Evolutionary conservation across 2,113 vertebrate species (phyloP).

Genomic region (Clarias gariepinus): DNA sequence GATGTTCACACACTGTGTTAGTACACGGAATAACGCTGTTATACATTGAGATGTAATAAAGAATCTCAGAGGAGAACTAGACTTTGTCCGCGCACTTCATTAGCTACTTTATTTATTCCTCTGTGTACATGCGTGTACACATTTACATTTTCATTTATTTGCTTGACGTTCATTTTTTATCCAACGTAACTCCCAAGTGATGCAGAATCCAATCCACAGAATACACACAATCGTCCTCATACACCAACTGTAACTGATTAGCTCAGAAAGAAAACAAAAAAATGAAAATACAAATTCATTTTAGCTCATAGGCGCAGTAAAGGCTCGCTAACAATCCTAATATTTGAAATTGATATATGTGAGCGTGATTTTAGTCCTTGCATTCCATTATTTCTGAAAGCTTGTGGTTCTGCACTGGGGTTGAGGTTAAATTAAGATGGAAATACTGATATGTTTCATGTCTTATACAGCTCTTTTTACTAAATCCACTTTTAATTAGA

Average conservation of each 20-base stretch:
- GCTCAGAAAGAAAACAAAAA: background rate
- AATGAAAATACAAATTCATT: background rate
- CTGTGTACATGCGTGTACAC: background rate
- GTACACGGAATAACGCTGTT: background rate
- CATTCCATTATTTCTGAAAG: background rate
- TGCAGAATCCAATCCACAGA: background rate
- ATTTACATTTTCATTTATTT: background rate
- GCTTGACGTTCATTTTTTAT: background rate
- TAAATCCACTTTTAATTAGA: constrained; percentile 15
- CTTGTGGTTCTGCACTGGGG: too few relatives aligned
- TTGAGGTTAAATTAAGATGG: background rate
- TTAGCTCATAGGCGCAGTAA: background rate
- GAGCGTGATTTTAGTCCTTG: background rate
- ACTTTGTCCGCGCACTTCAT: background rate
- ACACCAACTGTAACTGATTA: background rate
- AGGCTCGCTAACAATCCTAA: background rate
- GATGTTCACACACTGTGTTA: background rate
- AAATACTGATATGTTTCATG: background rate
- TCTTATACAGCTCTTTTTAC: background rate
- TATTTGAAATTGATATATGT: background rate
- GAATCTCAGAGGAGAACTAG: constrained; percentile 5
- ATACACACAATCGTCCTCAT: background rate
- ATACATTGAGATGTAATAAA: background rate
- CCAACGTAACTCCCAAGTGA: background rate
- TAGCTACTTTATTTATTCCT: constrained; percentile 10